A percentile compares a stretch with the other conserved stretches of the same genome.
Conservation (phyloP, 2,113 vertebrate species). For the Coturnix japonica region DNA sequence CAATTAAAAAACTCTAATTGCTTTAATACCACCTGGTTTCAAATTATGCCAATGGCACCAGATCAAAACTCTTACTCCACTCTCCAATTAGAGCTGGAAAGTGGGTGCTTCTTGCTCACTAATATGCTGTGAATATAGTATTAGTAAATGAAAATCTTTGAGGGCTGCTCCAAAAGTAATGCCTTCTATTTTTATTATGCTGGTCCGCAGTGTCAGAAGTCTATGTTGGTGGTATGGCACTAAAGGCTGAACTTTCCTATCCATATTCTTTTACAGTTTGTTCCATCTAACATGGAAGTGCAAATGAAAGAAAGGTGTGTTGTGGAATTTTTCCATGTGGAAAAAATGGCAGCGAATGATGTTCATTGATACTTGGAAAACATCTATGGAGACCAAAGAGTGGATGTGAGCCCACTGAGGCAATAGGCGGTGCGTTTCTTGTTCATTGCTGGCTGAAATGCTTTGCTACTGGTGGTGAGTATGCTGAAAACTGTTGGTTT, state of each 20-base stretch:
- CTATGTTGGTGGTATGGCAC: background rate
- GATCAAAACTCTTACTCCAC: background rate
- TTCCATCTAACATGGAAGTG: background rate
- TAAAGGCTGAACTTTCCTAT: background rate
- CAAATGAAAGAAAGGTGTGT: background rate
- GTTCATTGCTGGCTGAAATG: background rate
- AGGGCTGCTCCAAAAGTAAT: background rate
- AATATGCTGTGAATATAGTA: background rate
- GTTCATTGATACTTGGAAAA: background rate
- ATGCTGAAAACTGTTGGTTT: background rate
- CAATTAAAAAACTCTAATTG: slow-evolving; percentile 59
- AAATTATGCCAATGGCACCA: slow-evolving; percentile 4
- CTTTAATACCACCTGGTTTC: slow-evolving; percentile 52
- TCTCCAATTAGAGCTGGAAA: background rate
- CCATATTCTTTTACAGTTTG: background rate
- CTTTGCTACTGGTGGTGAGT: background rate
- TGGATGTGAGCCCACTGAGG: background rate
- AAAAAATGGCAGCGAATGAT: background rate
- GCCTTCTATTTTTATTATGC: background rate
- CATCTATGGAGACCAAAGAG: background rate
- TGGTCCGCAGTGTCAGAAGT: background rate
- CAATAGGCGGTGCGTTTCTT: background rate
- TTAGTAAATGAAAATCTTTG: background rate
- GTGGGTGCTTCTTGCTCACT: background rate
- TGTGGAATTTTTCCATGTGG: background rate